Evolutionary conservation across 2,113 vertebrate species (phyloP).

Genomic region (Pampusana beccarii): DNA sequence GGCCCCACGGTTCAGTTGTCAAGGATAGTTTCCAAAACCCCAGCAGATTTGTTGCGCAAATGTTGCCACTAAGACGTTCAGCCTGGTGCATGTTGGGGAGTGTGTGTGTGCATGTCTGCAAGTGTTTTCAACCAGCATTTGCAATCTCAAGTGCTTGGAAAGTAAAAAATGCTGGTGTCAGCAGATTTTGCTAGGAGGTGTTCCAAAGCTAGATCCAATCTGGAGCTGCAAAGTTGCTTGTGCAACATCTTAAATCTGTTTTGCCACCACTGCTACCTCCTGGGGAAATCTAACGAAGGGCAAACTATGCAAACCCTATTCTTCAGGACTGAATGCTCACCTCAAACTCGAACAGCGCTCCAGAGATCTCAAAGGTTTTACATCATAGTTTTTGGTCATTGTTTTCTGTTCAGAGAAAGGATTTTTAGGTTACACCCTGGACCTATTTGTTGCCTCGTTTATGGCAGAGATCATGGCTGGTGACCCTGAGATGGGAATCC

Average conservation of each 20-base stretch:
- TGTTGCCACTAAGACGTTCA: neutral
- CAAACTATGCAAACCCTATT: neutral
- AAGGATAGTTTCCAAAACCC: neutral
- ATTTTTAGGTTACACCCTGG: neutral
- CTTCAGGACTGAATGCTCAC: neutral
- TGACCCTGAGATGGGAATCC: neutral
- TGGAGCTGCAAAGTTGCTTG: neutral
- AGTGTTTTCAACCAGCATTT: neutral
- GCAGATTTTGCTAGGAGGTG: neutral
- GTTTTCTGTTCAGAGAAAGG: neutral
- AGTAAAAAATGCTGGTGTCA: neutral
- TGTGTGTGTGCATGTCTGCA: rapidly evolving
- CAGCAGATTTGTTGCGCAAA: neutral
- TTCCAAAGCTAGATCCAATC: neutral
- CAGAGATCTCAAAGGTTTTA: neutral
- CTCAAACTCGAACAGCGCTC: rapidly evolving
- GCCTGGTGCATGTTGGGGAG: rapidly evolving
- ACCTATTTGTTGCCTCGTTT: neutral
- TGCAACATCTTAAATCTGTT: neutral
- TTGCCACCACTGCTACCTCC: neutral
- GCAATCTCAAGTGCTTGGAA: neutral
- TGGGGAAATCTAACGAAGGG: neutral
- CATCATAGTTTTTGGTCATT: neutral
- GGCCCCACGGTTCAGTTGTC: rapidly evolving
- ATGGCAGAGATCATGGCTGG: neutral